Evolutionary conservation across 2,113 vertebrate species (phyloP), one percentile per base, ranked within the genome.

Genomic region (Lipotes vexillifer): DNA sequence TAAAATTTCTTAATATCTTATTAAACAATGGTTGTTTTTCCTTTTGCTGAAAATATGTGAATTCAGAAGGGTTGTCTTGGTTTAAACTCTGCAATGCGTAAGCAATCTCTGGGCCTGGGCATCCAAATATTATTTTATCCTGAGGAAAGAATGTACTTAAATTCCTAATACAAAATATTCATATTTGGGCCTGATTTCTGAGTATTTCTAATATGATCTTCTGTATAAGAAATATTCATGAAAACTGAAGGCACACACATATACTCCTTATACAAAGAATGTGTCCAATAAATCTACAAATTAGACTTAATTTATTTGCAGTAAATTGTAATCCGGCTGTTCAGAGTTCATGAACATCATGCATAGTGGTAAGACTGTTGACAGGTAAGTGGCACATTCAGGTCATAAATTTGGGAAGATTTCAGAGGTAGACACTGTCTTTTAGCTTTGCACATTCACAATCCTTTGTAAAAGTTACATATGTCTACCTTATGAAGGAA

Each of bases 1-100:
- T 23, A 69, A 88, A 95, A 94, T 68, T 83, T 85, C 65, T 71
- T 85, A 80, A 10, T 68, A 93, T 89, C 82, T 94, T 93, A 94
- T 93, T 97, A 94, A 94, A 93, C 36, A 95, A 33, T 85, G 82
- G 96, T 87, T 66, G 65, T 71, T 83, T 94, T 92, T 75, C 31
- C 15, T 65, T 44, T 74, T 46, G 25, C 57, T 93, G 63, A 93
- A 96, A 92, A 55, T 61, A 59, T 1, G 1, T 87, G 52, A 71
- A 93, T 78, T 97, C 21, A 86, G 84, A 81, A 87, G 21, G 3
- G 15, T 5, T 77, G 5, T n/a, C 23, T 92, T 94, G 93, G 44
- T 69, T 96, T 95, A 27, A 78, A 83, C 36, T 96, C 36, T 84
- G 49, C 92, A 59, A 44, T 38, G 20, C 29, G 21, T 71, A 74